phyloP scores from a whole-genome alignment of 1,140 invertebrate species.

The Hyles vespertilio region DNA sequence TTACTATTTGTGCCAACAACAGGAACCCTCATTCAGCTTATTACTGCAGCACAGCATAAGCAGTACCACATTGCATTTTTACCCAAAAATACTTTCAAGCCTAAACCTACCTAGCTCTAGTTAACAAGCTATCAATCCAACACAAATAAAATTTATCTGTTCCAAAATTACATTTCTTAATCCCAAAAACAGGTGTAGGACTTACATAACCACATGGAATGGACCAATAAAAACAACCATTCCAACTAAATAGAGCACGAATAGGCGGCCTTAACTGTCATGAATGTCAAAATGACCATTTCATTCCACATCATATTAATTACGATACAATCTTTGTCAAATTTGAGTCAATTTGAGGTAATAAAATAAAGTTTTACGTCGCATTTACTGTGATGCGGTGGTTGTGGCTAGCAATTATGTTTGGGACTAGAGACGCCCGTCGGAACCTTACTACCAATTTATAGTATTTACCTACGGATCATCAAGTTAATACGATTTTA shows the following conservation, averaged over 20 bases:
- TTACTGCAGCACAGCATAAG: no score
- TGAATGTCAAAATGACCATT: slow-evolving; percentile 28
- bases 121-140: neutral
- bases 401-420: slow-evolving; percentile 18
- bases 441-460: slow-evolving; percentile 14
- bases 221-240: neutral
- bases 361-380: slow-evolving; percentile 72
- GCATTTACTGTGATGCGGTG: slow-evolving; percentile 69
- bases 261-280: no score
- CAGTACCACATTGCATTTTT: no score
- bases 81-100: no score
- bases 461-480: slow-evolving; percentile 14
- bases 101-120: neutral
- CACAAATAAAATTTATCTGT: neutral
- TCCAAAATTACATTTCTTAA: no score
- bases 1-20: no score
- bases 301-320: slow-evolving; percentile 48
- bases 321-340: slow-evolving; percentile 65
- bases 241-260: neutral
- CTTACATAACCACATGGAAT: neutral
- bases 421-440: slow-evolving; percentile 16
- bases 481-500: slow-evolving; percentile 30
- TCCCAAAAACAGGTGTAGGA: slow-evolving; percentile 2
- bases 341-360: slow-evolving; percentile 69
- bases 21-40: no score